Evolutionary conservation across 1,140 invertebrate genomes (phyloP).

Genomic region (Nautilus pompilius): DNA sequence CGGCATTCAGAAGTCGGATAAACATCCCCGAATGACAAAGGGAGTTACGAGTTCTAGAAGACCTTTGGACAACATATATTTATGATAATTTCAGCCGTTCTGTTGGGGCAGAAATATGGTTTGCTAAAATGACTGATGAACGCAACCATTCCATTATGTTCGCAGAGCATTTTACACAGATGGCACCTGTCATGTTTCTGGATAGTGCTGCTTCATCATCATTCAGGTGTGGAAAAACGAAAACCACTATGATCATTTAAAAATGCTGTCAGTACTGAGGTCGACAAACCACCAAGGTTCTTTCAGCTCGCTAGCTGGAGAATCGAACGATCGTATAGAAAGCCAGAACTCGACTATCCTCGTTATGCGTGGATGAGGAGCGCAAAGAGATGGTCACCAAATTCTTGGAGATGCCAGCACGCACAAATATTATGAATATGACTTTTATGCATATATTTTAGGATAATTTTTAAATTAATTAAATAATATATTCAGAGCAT

Average conservation of each 20-base stretch:
- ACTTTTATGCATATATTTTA: too few relatives aligned
- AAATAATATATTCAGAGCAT: too few relatives aligned
- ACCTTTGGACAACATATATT: too few relatives aligned
- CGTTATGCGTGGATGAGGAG: not conserved
- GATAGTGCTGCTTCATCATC: conserved; percentile 8
- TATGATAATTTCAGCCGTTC: too few relatives aligned
- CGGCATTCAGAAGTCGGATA: too few relatives aligned
- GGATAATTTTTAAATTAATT: too few relatives aligned
- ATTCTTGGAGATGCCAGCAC: too few relatives aligned
- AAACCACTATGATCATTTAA: conserved; percentile 15
- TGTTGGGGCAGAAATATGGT: conserved; percentile 8
- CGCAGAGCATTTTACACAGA: conserved; percentile 15
- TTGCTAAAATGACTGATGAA: conserved; percentile 7
- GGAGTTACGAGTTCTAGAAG: too few relatives aligned
- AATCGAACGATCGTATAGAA: conserved; percentile 8
- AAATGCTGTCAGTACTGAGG: too few relatives aligned
- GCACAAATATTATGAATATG: too few relatives aligned
- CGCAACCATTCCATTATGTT: conserved; percentile 12
- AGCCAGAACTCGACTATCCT: conserved; percentile 10
- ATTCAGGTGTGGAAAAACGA: conserved; percentile 12
- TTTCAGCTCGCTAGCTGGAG: conserved; percentile 6
- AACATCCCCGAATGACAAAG: too few relatives aligned
- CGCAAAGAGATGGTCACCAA: not conserved
- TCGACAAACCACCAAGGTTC: not conserved
- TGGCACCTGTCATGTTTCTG: conserved; percentile 11